Base-by-base conservation (phyloP, 1,140 invertebrate species). In the Rhynchophorus ferrugineus region DNA sequence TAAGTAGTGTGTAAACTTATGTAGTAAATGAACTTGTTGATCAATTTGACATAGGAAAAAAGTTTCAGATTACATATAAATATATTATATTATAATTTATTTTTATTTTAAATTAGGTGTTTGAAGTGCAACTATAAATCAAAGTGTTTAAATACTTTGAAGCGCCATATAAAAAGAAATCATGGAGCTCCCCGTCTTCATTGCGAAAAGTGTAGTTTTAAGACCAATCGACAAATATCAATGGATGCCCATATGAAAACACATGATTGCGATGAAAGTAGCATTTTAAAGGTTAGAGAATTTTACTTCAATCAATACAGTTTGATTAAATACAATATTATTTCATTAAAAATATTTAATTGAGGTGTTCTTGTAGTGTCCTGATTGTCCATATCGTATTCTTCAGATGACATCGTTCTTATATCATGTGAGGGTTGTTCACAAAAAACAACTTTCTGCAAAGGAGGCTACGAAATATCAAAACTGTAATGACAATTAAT, bases 101-200 rank as follows among this genome's bases (percentile, higher is more conserved):
- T n/a, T n/a, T n/a, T n/a, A n/a, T n/a, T n/a, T 29, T 11, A 29
- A 29, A 29, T 6, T 11, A 52, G 49, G 20, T 52, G 49, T 33
- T 35, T 44, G 7, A 43, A 52, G 18, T 52, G 49, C 29, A 45
- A 45, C 24, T 54, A 54, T 20, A 54, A 54, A 36, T 47, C 18
- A 9, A 54, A 54, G 19, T 34, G 41, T 18, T 24, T 47, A 1
- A 42, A 14, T 18, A 54, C 51, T 1, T 17, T 54, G 21, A 54
- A 54, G 20, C 39, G 51, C 11, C 51, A 54, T 19, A 54, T 54
- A 11, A 54, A 54, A 19, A 54, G 51, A 21, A 47, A 47, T 19
- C 51, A 54, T 22, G 51, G 51, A 16, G 36, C 38, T 13, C 51
- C 51, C 3, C 39, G 51, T 14, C 17, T 47, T 0, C 21, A 33